A percentile compares a stretch with the other conserved stretches of the same genome.
phyloP scores from a whole-genome alignment of 2,113 vertebrate species.

The Oplegnathus fasciatus region DNA sequence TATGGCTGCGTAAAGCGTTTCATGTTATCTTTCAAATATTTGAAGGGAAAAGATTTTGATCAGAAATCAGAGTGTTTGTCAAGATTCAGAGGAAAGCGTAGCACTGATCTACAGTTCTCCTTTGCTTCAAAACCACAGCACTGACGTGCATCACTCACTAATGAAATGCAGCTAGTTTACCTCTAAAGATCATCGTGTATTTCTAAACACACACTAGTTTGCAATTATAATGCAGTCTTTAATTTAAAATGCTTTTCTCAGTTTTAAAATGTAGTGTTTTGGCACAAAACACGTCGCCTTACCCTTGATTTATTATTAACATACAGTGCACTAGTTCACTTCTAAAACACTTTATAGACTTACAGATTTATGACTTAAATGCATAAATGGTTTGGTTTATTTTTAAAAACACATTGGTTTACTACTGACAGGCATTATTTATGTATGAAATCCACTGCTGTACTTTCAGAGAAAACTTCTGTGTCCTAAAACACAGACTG shows the following conservation, averaged over 20 bases:
- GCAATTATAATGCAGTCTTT: neutral
- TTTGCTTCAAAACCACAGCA: neutral
- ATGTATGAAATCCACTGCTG: slow-evolving; percentile 31
- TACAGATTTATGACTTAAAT: slow-evolving; percentile 6
- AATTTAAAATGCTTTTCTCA: neutral
- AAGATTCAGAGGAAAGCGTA: neutral
- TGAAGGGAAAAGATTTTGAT: neutral
- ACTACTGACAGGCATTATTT: slow-evolving; percentile 48
- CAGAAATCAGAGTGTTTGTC: neutral
- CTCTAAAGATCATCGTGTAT: neutral
- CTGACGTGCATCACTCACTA: neutral
- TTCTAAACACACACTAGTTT: neutral
- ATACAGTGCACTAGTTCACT: slow-evolving; percentile 27
- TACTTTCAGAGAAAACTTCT: neutral
- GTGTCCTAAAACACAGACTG: slow-evolving; percentile 12
- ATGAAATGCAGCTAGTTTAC: neutral
- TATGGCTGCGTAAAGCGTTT: neutral
- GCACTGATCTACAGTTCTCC: neutral
- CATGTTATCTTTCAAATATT: neutral
- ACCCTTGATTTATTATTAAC: slow-evolving; percentile 35
- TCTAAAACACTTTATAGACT: slow-evolving; percentile 13
- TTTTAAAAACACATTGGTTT: slow-evolving; percentile 41
- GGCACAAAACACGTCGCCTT: neutral
- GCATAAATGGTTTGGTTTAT: neutral
- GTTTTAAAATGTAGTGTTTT: neutral